phyloP scores from a whole-genome alignment of 2,113 vertebrate genomes.

The Psilopogon haemacephalus region DNA sequence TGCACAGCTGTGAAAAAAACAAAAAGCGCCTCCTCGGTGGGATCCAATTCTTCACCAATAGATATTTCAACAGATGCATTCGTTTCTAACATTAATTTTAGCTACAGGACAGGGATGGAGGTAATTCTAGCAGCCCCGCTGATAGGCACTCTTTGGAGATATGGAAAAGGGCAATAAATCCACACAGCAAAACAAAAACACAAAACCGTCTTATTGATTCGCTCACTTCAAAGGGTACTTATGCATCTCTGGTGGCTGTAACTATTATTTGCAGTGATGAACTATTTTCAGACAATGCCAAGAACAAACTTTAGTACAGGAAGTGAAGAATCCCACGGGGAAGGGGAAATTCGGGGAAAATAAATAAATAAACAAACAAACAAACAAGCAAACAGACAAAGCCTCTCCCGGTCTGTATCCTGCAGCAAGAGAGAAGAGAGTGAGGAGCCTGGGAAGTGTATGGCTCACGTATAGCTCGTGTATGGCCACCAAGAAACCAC shows the following conservation, averaged over 20 bases:
- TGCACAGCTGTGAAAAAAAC: neutral
- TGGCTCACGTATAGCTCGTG: neutral
- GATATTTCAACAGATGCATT: neutral
- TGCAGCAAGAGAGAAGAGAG: neutral
- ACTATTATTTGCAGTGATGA: constrained; percentile 41
- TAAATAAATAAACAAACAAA: too few species aligned
- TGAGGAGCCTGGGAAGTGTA: accelerated
- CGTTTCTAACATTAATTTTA: neutral
- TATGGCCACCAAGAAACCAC: neutral
- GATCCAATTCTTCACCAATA: neutral
- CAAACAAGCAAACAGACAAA: too few species aligned
- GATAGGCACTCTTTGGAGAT: neutral
- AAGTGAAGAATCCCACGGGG: neutral
- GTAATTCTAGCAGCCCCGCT: neutral
- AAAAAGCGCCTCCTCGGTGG: neutral
- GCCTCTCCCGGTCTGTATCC: neutral
- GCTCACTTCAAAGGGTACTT: constrained; percentile 43
- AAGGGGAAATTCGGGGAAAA: neutral
- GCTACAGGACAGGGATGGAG: neutral
- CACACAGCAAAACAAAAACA: constrained; percentile 25
- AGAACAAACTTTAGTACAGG: constrained; percentile 11
- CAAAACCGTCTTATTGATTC: neutral
- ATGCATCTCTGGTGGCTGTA: constrained; percentile 36
- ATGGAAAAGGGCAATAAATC: neutral
- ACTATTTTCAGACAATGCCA: constrained; percentile 36